Evolutionary conservation across 2,797 vertebrate genomes (phyloP), one percentile per base, ranked within the genome.

Genomic region (Eutrigla gurnardus): DNA sequence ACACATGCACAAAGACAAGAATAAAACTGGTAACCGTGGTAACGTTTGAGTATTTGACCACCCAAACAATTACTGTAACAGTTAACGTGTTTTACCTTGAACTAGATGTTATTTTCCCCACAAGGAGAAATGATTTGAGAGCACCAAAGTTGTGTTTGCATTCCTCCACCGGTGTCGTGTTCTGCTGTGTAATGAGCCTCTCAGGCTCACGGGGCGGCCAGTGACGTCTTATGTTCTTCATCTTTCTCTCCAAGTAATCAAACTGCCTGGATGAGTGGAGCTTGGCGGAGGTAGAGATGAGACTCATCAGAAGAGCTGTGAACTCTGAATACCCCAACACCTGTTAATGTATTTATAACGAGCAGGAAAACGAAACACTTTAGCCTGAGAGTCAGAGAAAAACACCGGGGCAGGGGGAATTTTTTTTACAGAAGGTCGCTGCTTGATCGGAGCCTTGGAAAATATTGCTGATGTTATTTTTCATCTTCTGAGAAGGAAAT

Each of bases 401-500:
- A 68, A 73, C 43, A n/a, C 2, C 0, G 0, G 65, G 0, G 35
- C 60, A 0, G 12, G 33, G 2, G 67, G 17, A 50, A 5, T 5
- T 25, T 0, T 4, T 40, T 49, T 15, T 52, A 57, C 33, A 6
- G 43, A 76, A 67, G 59, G 75, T 54, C 37, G 2, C 53, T 11
- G 62, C 45, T 59, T 68, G 70, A 86, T 82, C 71, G 37, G 35
- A 36, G 70, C 61, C 62, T 50, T 18, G 53, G 25, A 70, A 81
- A 72, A 77, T 32, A 65, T 40, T 0, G 8, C 63, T 57, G 57
- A 64, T 45, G 63, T 63, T 79, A 54, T 75, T 73, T 75, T 73
- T 75, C 78, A 62, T 77, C 58, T 73, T 70, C 9, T 55, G 61
- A 57, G 73, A 47, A 62, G 37, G 45, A 75, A 83, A 73, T 64